These are phyloP conservation scores for Pachycephus smyrnensis DNA, from an alignment of 2,888 invertebrate genomes.

Conservation along the genomic window DNA sequence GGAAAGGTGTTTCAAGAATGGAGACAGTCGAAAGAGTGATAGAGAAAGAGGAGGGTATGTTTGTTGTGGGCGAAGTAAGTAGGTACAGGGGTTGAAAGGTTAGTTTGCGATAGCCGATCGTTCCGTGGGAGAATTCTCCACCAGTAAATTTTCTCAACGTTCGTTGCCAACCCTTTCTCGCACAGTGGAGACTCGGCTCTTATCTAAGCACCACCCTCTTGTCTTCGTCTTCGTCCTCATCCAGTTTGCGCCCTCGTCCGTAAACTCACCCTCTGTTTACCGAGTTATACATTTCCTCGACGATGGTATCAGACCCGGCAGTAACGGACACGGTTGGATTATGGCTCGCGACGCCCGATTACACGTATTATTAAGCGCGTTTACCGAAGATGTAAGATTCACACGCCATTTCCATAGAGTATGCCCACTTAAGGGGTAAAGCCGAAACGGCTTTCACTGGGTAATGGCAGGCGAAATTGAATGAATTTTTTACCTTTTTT, in stretches of 20 bases:
- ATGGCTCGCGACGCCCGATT: slow-evolving; percentile 13
- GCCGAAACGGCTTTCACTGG: slow-evolving; percentile 14
- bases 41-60: not conserved
- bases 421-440: slow-evolving; percentile 8
- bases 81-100: not conserved
- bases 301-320: not conserved
- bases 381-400: slow-evolving; percentile 23
- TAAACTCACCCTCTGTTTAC: not conserved
- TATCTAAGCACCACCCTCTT: not conserved
- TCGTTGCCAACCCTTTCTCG: not conserved
- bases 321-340: not conserved
- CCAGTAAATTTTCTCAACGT: not conserved
- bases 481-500: slow-evolving; percentile 19
- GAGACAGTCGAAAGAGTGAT: not conserved
- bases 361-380: slow-evolving; percentile 25
- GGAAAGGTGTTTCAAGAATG: not conserved
- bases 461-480: slow-evolving; percentile 25
- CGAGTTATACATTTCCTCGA: not conserved
- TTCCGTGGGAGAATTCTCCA: not conserved
- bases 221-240: not conserved
- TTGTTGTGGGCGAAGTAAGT: not conserved
- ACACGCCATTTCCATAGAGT: slow-evolving; percentile 20
- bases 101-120: not conserved
- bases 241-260: not conserved
- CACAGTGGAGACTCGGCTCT: not conserved